Evolutionary conservation across 1,140 invertebrate species (phyloP).

Genomic region (Heliconius melpomene): DNA sequence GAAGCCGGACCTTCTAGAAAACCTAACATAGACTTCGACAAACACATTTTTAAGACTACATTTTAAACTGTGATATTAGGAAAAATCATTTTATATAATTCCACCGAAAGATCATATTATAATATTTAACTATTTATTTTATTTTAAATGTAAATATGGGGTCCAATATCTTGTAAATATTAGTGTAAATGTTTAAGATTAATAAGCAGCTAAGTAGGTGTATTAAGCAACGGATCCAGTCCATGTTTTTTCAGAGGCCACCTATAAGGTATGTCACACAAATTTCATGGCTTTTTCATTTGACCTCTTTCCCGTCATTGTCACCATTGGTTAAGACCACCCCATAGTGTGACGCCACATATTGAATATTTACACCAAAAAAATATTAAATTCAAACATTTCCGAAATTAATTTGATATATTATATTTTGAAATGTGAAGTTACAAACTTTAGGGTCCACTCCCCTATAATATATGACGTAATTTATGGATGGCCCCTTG

Average conservation of each 20-base stretch:
- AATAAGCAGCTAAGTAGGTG: slow-evolving; percentile 10
- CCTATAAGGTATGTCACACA: too few species aligned
- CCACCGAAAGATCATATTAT: slow-evolving; percentile 54
- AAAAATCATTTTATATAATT: slow-evolving; percentile 47
- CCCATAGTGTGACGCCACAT: too few species aligned
- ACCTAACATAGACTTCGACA: slow-evolving; percentile 47
- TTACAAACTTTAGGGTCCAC: too few species aligned
- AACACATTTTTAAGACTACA: slow-evolving; percentile 70
- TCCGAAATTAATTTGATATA: too few species aligned
- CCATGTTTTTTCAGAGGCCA: background rate
- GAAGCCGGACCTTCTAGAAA: slow-evolving; percentile 37
- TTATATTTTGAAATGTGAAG: too few species aligned
- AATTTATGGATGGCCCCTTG: too few species aligned
- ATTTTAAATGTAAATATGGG: slow-evolving; percentile 66
- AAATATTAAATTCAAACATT: too few species aligned
- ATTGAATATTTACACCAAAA: too few species aligned
- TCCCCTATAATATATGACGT: too few species aligned
- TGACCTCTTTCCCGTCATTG: too few species aligned
- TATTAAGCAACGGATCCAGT: slow-evolving; percentile 19
- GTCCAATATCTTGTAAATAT: slow-evolving; percentile 64
- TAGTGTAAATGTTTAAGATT: slow-evolving; percentile 39
- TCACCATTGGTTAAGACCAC: too few species aligned
- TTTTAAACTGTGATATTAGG: slow-evolving; percentile 77
- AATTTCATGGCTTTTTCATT: too few species aligned
- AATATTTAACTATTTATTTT: slow-evolving; percentile 67